Conservation (phyloP, 2,113 vertebrate genomes). For the Apaloderma vittatum region DNA sequence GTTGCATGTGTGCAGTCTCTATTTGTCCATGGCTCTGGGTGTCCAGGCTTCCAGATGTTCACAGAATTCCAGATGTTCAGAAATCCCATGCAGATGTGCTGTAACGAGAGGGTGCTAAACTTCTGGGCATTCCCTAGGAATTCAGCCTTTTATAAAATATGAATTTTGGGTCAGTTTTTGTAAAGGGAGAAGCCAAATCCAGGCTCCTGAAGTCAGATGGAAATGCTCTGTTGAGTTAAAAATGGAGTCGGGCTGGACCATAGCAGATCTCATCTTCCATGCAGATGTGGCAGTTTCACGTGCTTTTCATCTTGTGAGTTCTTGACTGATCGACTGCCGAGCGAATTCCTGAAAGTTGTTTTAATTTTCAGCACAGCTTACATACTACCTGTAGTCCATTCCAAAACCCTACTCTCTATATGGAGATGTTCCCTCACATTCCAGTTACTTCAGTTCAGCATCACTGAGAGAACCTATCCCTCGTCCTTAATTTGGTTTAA, state of each 20-base stretch:
- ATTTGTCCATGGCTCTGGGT: background rate
- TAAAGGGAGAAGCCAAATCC: background rate
- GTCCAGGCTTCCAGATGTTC: background rate
- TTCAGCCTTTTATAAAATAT: background rate
- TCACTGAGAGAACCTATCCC: background rate
- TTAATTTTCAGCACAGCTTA: background rate
- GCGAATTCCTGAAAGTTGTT: background rate
- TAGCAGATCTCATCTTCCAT: background rate
- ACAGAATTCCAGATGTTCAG: background rate
- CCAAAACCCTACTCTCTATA: background rate
- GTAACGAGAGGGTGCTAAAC: constrained; percentile 6
- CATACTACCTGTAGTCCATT: background rate
- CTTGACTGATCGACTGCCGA: background rate
- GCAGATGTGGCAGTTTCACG: background rate
- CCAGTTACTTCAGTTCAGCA: background rate
- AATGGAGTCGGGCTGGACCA: background rate
- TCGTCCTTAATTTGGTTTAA: background rate
- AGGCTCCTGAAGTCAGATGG: background rate
- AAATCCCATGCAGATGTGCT: background rate
- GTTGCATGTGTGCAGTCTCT: background rate
- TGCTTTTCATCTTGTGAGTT: background rate
- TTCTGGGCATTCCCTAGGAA: background rate
- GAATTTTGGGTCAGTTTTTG: background rate
- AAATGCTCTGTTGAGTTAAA: background rate
- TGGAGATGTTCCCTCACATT: background rate